Evolutionary conservation across 2,888 invertebrate species (phyloP).

Genomic region (Cerastis rubricosa): DNA sequence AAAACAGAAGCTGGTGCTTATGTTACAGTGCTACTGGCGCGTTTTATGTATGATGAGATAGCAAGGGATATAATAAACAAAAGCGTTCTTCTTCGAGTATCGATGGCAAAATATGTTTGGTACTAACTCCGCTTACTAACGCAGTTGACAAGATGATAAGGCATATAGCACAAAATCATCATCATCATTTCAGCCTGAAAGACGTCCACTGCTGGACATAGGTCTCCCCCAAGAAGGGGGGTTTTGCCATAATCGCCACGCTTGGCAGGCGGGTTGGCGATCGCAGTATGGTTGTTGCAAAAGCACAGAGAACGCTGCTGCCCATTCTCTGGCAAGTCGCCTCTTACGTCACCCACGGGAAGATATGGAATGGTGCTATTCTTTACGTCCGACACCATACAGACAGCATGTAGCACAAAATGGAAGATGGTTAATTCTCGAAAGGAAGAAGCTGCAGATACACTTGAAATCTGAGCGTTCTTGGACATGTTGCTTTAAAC

Average conservation of each 20-base stretch:
- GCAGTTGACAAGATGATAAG: neutral
- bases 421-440: neutral
- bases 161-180: neutral
- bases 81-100: neutral
- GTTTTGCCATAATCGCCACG: no score
- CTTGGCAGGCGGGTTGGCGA: no score
- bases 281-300: no score
- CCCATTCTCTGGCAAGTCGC: no score
- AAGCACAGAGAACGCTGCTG: no score
- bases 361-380: no score
- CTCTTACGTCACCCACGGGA: no score
- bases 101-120: neutral
- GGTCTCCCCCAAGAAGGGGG: no score
- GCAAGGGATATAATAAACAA: neutral
- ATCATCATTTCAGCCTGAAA: no score
- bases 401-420: no score
- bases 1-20: constrained; percentile 30
- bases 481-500: neutral
- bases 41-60: constrained; percentile 20
- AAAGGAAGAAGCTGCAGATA: neutral
- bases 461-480: neutral
- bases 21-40: constrained; percentile 30
- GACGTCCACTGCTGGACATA: no score
- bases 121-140: neutral
- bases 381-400: no score